Base-by-base conservation (phyloP, 1,140 invertebrate species). In the Halictus rubicundus region DNA sequence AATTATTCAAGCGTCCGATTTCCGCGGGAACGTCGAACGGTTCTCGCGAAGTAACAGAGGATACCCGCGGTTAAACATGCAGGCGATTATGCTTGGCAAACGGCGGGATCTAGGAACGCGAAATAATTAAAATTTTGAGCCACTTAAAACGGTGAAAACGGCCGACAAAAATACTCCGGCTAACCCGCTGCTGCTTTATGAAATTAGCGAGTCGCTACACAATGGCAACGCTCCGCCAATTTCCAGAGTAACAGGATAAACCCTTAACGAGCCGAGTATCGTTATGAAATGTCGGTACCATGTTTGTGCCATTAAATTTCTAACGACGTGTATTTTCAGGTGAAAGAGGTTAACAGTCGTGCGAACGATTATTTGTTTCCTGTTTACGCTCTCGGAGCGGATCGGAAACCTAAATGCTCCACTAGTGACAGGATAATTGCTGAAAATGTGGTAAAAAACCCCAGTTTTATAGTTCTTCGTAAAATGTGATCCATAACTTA, bases 251-350 rank as follows among this genome's bases (percentile, higher is more conserved):
- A 21, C 7, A 19, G 10, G 14, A 39, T 60, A 68, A 75, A 68
- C 49, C 57, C 61, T 68, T 59, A 59, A 75, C n/a, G 32, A 68
- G 63, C 52, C 49, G 54, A 68, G 64, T 59, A 25, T 64, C 19
- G 32, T 21, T 23, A 25, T n/a, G 14, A 21, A 57, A 27, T 21
- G 39, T n/a, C 32, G 42, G n/a, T 27, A 9, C 6, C 25, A n/a
- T n/a, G 54, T n/a, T 57, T 52, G 6, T 25, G 9, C 10, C 14
- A 37, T 65, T 25, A 10, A 39, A 52, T 74, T 65, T 65, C 25
- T 65, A 54, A 52, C 60, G 39, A 73, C 4, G 12, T 14, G 10
- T 12, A 19, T 46, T 32, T n/a, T n/a, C 19, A 21, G 54, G n/a
- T 6, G 8, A 21, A 57, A 57, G 16, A 4, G 49, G 49, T 52